phyloP scores from a whole-genome alignment of 2,113 vertebrate species.

The Martes martes region DNA sequence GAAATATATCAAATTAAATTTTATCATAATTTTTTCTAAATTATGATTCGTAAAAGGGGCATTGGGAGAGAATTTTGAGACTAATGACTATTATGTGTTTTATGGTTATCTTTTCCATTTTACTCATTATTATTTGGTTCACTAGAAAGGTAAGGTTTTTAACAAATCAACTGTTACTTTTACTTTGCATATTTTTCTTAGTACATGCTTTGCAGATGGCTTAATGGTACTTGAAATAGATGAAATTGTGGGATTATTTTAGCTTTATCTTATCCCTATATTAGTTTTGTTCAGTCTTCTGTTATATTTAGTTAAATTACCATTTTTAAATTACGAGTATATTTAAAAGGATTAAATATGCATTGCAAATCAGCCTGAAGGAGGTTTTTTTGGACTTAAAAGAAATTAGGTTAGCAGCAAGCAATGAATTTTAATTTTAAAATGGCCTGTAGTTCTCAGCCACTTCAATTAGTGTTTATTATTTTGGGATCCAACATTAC shows the following conservation, averaged over 20 bases:
- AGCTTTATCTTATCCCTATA: neutral
- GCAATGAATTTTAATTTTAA: conserved; percentile 47
- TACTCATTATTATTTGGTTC: neutral
- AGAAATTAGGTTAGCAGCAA: conserved; percentile 55
- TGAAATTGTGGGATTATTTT: neutral
- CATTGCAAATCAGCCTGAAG: conserved; percentile 25
- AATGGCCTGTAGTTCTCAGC: neutral
- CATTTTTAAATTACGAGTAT: neutral
- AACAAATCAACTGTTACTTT: neutral
- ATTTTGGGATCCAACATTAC: neutral
- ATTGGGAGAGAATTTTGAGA: conserved; percentile 38
- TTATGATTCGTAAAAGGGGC: neutral
- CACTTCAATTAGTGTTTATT: neutral
- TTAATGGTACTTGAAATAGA: neutral
- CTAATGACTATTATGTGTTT: neutral
- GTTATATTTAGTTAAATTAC: conserved; percentile 1
- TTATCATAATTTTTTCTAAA: conserved; percentile 1
- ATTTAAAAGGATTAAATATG: conserved; percentile 34
- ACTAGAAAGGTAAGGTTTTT: conserved; percentile 11
- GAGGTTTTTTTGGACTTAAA: neutral
- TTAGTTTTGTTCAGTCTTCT: neutral
- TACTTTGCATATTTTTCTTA: neutral
- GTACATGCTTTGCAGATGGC: neutral
- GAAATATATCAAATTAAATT: conserved; percentile 8
- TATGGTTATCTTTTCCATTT: neutral